Evolutionary conservation across 2,888 invertebrate genomes (phyloP).

Genomic region (Lottia gigantea): DNA sequence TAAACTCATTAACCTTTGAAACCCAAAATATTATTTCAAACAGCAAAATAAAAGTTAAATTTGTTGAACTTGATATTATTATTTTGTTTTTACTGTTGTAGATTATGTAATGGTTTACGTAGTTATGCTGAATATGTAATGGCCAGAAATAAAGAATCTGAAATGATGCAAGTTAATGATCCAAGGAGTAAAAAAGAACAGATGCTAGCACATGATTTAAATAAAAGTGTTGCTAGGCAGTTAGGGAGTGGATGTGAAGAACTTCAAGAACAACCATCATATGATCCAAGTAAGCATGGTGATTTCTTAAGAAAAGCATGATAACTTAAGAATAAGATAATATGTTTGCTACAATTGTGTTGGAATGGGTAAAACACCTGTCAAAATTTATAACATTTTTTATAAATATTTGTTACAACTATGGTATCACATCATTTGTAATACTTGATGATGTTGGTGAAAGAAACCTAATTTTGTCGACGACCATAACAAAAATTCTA

Average conservation of each 20-base stretch:
- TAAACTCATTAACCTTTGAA: background rate
- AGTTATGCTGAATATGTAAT: conserved; percentile 61
- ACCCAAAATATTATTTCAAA: too few relatives aligned
- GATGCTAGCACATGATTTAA: conserved; percentile 49
- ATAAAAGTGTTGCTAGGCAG: conserved; percentile 12
- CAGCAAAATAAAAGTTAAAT: too few relatives aligned
- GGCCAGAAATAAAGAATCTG: conserved; percentile 40
- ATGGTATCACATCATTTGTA: too few relatives aligned
- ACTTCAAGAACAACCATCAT: conserved; percentile 15
- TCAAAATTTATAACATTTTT: too few relatives aligned
- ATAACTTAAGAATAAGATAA: too few relatives aligned
- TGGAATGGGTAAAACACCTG: too few relatives aligned
- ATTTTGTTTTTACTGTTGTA: conserved; percentile 28
- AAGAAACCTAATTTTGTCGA: too few relatives aligned
- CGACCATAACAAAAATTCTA: too few relatives aligned
- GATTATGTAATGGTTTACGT: conserved; percentile 52
- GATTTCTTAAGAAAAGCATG: background rate
- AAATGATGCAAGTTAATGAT: conserved; percentile 54
- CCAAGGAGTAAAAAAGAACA: conserved; percentile 62
- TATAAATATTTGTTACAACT: too few relatives aligned
- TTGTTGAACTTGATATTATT: background rate
- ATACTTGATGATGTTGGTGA: too few relatives aligned
- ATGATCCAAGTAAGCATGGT: conserved; percentile 28
- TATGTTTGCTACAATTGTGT: too few relatives aligned
- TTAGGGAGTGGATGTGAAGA: background rate